A percentile compares a stretch with the other conserved stretches of the same genome.
Conservation (phyloP, 1,140 invertebrate species). For the Zaprionus tsacasi region DNA sequence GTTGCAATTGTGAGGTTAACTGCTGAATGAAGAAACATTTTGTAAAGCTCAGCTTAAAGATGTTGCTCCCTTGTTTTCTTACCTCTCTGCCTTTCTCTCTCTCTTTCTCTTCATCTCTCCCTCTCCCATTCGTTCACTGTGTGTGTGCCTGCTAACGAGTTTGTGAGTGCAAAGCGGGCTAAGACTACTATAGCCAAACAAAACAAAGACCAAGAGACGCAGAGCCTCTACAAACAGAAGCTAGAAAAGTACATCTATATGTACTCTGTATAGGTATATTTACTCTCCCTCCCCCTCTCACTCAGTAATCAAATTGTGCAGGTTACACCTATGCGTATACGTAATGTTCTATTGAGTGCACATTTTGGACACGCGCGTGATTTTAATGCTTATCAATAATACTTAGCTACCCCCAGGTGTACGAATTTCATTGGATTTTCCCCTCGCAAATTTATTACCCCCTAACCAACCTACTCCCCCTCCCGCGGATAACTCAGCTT, state of each 20-base stretch:
- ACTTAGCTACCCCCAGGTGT: conserved; percentile 67
- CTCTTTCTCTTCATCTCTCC: background rate
- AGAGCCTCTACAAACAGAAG: background rate
- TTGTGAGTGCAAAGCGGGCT: conserved; percentile 39
- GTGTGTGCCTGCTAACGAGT: conserved; percentile 58
- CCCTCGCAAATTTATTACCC: conserved; percentile 57
- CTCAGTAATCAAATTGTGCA: conserved; percentile 33
- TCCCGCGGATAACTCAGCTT: too few relatives aligned
- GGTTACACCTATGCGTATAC: conserved; percentile 54
- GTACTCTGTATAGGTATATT: background rate
- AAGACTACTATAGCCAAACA: background rate
- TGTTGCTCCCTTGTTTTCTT: background rate
- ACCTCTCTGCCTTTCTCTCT: background rate
- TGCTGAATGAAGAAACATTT: conserved; percentile 65
- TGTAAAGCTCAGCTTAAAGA: conserved; percentile 57
- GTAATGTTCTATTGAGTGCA: conserved; percentile 50
- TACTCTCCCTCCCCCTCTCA: background rate
- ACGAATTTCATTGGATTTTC: conserved; percentile 70
- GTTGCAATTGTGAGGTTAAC: conserved; percentile 53
- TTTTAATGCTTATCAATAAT: conserved; percentile 79
- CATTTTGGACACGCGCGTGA: conserved; percentile 73
- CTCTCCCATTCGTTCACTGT: background rate
- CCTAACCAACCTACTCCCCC: too few relatives aligned
- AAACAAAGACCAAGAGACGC: conserved; percentile 9
- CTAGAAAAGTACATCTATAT: background rate